A percentile compares a stretch with the other conserved stretches of the same genome.
These are phyloP conservation scores for Australoheros scitulus DNA, from an alignment of 2,113 vertebrate species.

Conservation along the genomic window DNA sequence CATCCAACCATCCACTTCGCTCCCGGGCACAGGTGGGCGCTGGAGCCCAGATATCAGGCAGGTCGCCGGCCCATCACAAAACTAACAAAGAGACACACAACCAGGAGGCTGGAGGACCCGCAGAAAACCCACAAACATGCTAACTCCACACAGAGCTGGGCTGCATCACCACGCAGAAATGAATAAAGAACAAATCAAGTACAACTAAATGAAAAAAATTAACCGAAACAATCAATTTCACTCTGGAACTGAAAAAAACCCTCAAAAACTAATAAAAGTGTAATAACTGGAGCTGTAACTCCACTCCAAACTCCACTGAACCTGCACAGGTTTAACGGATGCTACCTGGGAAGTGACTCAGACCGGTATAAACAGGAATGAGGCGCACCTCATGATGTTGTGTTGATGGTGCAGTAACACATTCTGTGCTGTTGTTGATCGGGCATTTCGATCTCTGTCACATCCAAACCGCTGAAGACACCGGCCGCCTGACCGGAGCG, in stretches of 20 bases:
- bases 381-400: not conserved
- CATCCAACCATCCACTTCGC: too few species aligned
- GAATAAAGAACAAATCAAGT: too few species aligned
- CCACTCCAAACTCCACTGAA: not conserved
- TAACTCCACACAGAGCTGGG: not conserved
- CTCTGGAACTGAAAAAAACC: too few species aligned
- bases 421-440: not conserved
- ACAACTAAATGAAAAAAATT: not conserved
- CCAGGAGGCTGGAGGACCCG: not conserved
- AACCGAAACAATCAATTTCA: not conserved
- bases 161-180: accelerated
- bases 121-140: not conserved
- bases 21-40: accelerated
- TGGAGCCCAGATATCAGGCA: not conserved
- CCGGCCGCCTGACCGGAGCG: not conserved
- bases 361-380: not conserved
- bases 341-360: not conserved
- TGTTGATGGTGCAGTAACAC: not conserved
- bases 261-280: not conserved
- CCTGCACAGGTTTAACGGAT: not conserved
- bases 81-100: not conserved
- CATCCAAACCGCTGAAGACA: too few species aligned
- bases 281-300: not conserved
- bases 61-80: not conserved
- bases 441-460: not conserved